Percentiles rank a stretch among this genome's conserved stretches.
These are phyloP conservation scores for Abramis brama DNA, from an alignment of 2,113 vertebrate genomes.

Conservation along the genomic window DNA sequence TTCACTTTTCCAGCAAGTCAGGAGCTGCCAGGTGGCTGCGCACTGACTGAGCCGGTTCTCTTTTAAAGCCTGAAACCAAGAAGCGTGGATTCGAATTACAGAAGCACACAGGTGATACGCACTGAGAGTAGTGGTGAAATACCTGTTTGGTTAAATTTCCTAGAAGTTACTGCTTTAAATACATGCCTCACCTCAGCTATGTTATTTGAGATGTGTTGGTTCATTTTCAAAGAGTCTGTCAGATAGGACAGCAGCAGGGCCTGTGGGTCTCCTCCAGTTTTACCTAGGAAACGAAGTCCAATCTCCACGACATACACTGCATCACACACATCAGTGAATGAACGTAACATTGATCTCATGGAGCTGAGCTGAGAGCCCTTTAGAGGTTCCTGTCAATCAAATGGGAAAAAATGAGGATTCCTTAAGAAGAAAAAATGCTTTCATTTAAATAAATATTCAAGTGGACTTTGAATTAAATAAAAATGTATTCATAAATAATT, in stretches of 20 bases:
- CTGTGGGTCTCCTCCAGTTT: slow-evolving; percentile 62
- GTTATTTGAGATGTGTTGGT: slow-evolving; percentile 65
- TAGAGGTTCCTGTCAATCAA: slow-evolving; percentile 63
- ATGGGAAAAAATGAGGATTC: slow-evolving; percentile 1
- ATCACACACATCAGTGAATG: slow-evolving; percentile 73
- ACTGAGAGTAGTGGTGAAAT: neutral
- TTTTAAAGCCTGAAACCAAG: slow-evolving; percentile 63
- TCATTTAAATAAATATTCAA: no score
- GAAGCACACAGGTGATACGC: neutral
- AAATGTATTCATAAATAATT: neutral
- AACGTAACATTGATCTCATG: slow-evolving; percentile 65
- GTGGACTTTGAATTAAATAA: neutral
- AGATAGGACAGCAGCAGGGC: slow-evolving; percentile 66
- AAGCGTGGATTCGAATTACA: neutral
- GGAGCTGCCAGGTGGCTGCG: slow-evolving; percentile 74
- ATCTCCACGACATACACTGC: slow-evolving; percentile 68
- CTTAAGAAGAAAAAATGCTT: neutral
- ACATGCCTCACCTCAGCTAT: slow-evolving; percentile 70
- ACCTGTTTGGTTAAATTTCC: neutral
- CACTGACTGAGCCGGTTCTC: slow-evolving; percentile 71
- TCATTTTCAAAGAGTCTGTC: slow-evolving; percentile 68
- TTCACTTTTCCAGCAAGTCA: slow-evolving; percentile 78
- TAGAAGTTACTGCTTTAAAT: slow-evolving; percentile 1
- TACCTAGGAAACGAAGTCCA: slow-evolving; percentile 73
- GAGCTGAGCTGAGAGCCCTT: slow-evolving; percentile 66